phyloP scores from a whole-genome alignment of 2,888 invertebrate species.

The Drosophila ezoana region DNA sequence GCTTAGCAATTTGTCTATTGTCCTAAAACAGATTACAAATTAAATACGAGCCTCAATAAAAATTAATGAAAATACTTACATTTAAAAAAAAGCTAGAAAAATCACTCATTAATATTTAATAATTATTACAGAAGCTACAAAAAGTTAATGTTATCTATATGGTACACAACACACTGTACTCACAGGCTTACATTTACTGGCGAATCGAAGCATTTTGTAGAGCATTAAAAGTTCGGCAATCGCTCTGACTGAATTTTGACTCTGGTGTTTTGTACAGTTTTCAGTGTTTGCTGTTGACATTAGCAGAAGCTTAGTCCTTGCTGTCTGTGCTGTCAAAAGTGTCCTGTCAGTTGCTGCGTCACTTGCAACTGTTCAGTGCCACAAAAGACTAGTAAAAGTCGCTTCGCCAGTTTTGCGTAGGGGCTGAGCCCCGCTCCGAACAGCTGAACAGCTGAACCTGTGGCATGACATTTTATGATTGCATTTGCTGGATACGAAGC shows the following conservation, averaged over 20 bases:
- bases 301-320: conserved; percentile 79
- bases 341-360: conserved; percentile 73
- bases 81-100: too few relatives aligned
- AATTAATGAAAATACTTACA: too few relatives aligned
- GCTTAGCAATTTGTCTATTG: too few relatives aligned
- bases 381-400: conserved; percentile 58
- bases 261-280: conserved; percentile 50
- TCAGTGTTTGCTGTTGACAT: conserved; percentile 79
- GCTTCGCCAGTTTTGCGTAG: conserved; percentile 24
- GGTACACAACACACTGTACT: too few relatives aligned
- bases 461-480: conserved; percentile 70
- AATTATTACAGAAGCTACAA: too few relatives aligned
- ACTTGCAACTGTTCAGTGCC: conserved; percentile 47
- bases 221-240: conserved; percentile 15
- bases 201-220: conserved; percentile 4
- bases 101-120: too few relatives aligned
- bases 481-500: conserved; percentile 57
- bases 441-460: conserved; percentile 32
- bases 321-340: conserved; percentile 73
- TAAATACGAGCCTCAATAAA: too few relatives aligned
- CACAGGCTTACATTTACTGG: too few relatives aligned
- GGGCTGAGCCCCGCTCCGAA: too few relatives aligned
- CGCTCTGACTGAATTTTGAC: conserved; percentile 11
- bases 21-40: too few relatives aligned
- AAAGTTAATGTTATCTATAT: too few relatives aligned